phyloP scores from a whole-genome alignment of 2,888 invertebrate species.

The Zaprionus obscuricornis region DNA sequence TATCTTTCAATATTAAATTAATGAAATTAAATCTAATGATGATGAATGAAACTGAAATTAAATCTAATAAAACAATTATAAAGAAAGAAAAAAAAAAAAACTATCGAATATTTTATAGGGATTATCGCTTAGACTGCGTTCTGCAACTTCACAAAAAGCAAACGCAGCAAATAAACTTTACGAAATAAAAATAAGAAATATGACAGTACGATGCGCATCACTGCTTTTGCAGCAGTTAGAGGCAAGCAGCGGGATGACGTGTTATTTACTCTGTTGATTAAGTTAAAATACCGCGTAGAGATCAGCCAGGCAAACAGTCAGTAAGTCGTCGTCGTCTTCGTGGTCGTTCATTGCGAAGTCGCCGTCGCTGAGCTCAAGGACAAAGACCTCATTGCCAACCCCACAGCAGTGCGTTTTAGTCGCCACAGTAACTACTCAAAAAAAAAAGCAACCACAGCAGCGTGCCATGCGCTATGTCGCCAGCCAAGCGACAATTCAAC shows the following conservation, averaged over 20 bases:
- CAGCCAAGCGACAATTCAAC: slow-evolving; percentile 45
- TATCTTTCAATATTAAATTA: no score
- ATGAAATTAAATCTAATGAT: no score
- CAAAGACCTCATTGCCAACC: slow-evolving; percentile 17
- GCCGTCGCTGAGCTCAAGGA: slow-evolving; percentile 40
- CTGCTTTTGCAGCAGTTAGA: no score
- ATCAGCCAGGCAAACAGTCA: slow-evolving; percentile 53
- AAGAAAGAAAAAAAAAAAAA: no score
- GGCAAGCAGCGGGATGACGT: slow-evolving; percentile 36
- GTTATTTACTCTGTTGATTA: slow-evolving; percentile 76
- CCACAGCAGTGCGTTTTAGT: background rate
- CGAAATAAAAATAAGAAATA: slow-evolving; percentile 22
- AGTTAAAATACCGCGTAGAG: slow-evolving; percentile 69
- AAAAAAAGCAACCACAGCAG: background rate
- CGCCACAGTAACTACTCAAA: background rate
- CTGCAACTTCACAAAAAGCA: slow-evolving; percentile 23
- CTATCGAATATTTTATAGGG: no score
- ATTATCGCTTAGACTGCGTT: no score
- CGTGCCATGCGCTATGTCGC: slow-evolving; percentile 17
- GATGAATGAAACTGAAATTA: no score
- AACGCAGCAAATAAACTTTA: slow-evolving; percentile 10
- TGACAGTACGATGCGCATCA: slow-evolving; percentile 26
- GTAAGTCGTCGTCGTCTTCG: slow-evolving; percentile 32
- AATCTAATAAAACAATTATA: no score
- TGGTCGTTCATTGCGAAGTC: background rate